Evolutionary conservation across 2,888 invertebrate genomes (phyloP).

Genomic region (Patella pellucida): DNA sequence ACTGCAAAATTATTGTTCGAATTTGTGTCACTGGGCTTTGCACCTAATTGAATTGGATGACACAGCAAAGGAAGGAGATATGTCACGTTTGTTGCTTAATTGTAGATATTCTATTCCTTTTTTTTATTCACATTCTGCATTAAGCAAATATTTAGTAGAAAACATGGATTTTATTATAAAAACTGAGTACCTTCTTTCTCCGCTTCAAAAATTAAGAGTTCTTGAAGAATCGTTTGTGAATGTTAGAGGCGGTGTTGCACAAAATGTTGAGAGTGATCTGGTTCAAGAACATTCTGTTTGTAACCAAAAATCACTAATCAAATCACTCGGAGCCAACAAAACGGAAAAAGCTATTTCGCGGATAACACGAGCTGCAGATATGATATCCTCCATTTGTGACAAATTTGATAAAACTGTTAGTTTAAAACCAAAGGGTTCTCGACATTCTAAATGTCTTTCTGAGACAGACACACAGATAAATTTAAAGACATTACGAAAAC

Average conservation of each 20-base stretch:
- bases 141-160: slow-evolving; percentile 32
- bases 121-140: slow-evolving; percentile 28
- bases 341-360: slow-evolving; percentile 26
- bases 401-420: slow-evolving; percentile 23
- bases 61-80: slow-evolving; percentile 36
- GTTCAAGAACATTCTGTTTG: slow-evolving; percentile 30
- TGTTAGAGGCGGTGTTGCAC: slow-evolving; percentile 20
- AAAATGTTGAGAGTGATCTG: slow-evolving; percentile 21
- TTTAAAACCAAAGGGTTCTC: slow-evolving; percentile 17
- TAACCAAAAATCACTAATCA: slow-evolving; percentile 27
- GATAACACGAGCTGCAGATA: slow-evolving; percentile 25
- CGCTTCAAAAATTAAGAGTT: slow-evolving; percentile 25
- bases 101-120: slow-evolving; percentile 24
- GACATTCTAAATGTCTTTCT: slow-evolving; percentile 12
- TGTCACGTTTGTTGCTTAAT: slow-evolving; percentile 24
- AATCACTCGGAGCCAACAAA: slow-evolving; percentile 28
- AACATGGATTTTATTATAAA: slow-evolving; percentile 32
- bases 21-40: slow-evolving; percentile 32
- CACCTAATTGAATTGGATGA: slow-evolving; percentile 30
- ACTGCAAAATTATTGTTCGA: slow-evolving; percentile 20
- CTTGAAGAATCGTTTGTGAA: slow-evolving; percentile 34
- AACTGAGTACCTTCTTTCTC: slow-evolving; percentile 22
- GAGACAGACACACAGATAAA: background rate
- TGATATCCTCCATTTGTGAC: slow-evolving; percentile 16
- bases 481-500: background rate